phyloP scores from a whole-genome alignment of 2,113 vertebrate genomes.

The Coptodon bakossiorum region DNA sequence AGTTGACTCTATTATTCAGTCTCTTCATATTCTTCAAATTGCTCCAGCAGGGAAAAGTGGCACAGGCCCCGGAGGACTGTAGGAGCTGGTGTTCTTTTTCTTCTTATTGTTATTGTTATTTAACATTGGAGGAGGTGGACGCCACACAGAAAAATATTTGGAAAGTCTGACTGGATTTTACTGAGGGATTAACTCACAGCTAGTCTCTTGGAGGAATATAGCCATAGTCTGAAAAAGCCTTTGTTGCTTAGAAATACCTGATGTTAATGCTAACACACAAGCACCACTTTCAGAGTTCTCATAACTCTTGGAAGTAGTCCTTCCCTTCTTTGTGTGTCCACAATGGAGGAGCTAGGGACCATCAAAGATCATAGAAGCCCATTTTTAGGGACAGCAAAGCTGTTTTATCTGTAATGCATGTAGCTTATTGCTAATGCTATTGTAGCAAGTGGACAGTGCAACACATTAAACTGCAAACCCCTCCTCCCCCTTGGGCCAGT shows the following conservation, averaged over 20 bases:
- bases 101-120: conserved; percentile 32
- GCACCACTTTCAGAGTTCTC: neutral
- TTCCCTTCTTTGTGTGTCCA: neutral
- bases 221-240: neutral
- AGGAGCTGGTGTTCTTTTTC: neutral
- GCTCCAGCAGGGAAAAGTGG: conserved; percentile 35
- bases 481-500: neutral
- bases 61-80: neutral
- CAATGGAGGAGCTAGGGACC: neutral
- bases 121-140: conserved; percentile 1
- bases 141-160: neutral
- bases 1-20: conserved; percentile 65
- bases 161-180: neutral
- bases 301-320: neutral
- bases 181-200: neutral
- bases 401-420: neutral
- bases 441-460: neutral
- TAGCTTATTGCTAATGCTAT: neutral
- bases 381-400: neutral
- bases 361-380: neutral
- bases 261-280: neutral
- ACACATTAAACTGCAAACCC: neutral
- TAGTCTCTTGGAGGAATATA: neutral
- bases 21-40: conserved; percentile 58
- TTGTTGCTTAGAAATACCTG: neutral